Conservation (phyloP, 2,797 vertebrate genomes). For the Galaxias olidus region DNA sequence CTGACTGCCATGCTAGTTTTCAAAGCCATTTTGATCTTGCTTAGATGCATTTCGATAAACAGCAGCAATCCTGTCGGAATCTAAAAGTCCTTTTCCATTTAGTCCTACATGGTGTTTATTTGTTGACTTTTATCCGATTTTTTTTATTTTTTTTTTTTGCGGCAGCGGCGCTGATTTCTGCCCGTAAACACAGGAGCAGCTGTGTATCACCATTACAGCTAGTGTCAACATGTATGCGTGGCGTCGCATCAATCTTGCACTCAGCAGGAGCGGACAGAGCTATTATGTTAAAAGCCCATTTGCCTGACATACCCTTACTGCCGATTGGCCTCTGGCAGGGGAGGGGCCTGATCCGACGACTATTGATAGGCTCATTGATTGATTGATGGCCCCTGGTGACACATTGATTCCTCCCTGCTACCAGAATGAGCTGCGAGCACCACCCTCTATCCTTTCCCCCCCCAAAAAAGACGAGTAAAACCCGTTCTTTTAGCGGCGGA, state of each 20-base stretch:
- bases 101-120: neutral
- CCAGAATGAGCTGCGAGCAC: constrained; percentile 66
- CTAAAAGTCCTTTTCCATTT: constrained; percentile 27
- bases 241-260: constrained; percentile 60
- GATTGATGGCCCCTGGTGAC: constrained; percentile 63
- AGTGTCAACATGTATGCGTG: constrained; percentile 16
- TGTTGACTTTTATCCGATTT: constrained; percentile 17
- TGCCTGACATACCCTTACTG: constrained; percentile 53
- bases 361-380: constrained; percentile 70
- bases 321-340: constrained; percentile 51
- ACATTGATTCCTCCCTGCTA: constrained; percentile 58
- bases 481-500: neutral
- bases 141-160: constrained; percentile 17
- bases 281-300: constrained; percentile 73
- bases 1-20: constrained; percentile 37
- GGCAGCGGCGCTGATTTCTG: constrained; percentile 42
- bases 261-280: constrained; percentile 58
- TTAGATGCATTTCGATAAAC: constrained; percentile 53
- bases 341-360: constrained; percentile 45
- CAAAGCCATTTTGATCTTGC: constrained; percentile 60
- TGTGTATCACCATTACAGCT: constrained; percentile 56
- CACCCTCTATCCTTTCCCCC: constrained; percentile 40
- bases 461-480: neutral
- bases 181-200: constrained; percentile 49
- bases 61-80: constrained; percentile 52